A percentile compares a stretch with the other conserved stretches of the same genome.
These are phyloP conservation scores for Nephrotoma appendiculata DNA, from an alignment of 2,888 invertebrate species.

Conservation along the genomic window DNA sequence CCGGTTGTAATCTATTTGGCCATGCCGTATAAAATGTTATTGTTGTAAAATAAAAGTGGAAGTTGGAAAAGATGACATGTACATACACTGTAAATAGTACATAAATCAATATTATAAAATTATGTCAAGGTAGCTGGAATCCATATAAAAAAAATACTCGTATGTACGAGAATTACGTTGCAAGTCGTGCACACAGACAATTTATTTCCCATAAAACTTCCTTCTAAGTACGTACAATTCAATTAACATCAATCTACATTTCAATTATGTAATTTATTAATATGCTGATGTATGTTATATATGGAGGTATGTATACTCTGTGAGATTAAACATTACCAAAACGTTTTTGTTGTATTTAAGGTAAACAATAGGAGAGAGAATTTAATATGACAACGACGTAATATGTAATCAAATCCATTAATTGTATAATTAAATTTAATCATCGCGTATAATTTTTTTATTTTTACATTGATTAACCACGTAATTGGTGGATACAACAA, in stretches of 20 bases:
- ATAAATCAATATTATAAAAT: neutral
- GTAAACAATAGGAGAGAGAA: neutral
- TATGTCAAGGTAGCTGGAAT: neutral
- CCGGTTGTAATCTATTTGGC: slow-evolving; percentile 1
- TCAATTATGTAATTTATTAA: neutral
- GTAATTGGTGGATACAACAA: neutral
- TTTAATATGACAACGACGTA: neutral
- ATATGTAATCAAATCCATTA: neutral
- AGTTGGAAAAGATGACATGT: neutral
- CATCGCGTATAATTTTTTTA: neutral
- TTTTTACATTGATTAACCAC: neutral
- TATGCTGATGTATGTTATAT: neutral
- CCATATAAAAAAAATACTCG: neutral
- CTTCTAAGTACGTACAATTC: neutral
- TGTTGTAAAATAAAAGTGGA: neutral
- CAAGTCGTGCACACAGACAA: neutral
- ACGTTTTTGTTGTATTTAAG: neutral
- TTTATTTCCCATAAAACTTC: neutral
- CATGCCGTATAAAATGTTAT: neutral
- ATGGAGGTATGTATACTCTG: neutral
- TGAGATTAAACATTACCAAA: neutral
- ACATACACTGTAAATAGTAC: neutral
- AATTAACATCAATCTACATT: neutral
- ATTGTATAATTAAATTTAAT: neutral
- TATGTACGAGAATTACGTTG: neutral